Evolutionary conservation across 2,888 invertebrate genomes (phyloP).

Genomic region (Entomobrya multifasciata): DNA sequence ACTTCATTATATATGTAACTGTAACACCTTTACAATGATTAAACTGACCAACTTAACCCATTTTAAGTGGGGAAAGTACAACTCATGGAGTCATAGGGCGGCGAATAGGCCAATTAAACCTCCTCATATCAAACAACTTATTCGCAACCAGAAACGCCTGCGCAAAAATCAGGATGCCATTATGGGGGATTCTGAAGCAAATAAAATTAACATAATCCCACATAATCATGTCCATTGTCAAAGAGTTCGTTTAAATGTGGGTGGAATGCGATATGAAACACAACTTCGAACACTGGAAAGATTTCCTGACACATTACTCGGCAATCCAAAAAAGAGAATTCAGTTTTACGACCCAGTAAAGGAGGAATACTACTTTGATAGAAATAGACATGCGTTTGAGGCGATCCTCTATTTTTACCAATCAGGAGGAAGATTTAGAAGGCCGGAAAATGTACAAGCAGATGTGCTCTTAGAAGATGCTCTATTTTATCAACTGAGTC

Average conservation of each 20-base stretch:
- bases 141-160: background rate
- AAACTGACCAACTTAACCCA: background rate
- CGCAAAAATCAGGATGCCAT: background rate
- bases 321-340: conserved; percentile 48
- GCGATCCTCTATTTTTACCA: conserved; percentile 57
- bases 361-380: conserved; percentile 59
- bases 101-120: background rate
- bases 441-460: conserved; percentile 51
- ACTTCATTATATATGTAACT: no score
- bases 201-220: background rate
- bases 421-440: conserved; percentile 51
- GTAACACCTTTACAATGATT: no score
- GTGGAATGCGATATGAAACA: conserved; percentile 64
- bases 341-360: conserved; percentile 44
- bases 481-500: conserved; percentile 41
- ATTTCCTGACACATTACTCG: conserved; percentile 71
- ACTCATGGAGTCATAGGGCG: conserved; percentile 64
- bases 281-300: conserved; percentile 70
- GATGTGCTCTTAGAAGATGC: conserved; percentile 57
- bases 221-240: conserved; percentile 65
- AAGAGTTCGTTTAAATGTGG: conserved; percentile 64
- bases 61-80: conserved; percentile 76
- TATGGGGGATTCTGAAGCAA: background rate
- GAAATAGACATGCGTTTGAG: conserved; percentile 45
- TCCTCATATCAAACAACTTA: background rate